Evolutionary conservation across 64 coral and sea anemone species (phyloP).

Genomic region (Anthopleura sola): DNA sequence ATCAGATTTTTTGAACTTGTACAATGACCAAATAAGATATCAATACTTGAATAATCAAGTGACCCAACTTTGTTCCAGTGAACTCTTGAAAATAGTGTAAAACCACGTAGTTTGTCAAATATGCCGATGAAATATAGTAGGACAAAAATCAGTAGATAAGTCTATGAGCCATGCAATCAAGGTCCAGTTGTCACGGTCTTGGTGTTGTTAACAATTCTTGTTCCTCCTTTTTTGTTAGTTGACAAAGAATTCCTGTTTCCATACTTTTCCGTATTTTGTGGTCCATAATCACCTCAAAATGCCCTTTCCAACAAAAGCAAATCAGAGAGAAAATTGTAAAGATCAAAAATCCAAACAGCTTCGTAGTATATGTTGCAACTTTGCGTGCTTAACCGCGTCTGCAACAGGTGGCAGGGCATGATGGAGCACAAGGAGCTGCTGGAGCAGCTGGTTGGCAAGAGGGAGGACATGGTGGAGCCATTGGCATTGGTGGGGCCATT

Average conservation of each 20-base stretch:
- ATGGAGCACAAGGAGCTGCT: constrained; percentile 1
- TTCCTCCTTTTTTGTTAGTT: not conserved
- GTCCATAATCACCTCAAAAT: not conserved
- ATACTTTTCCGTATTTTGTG: not conserved
- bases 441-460: not conserved
- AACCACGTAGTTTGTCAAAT: too few species aligned
- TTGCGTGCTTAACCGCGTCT: not conserved
- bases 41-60: too few species aligned
- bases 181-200: not conserved
- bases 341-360: not conserved
- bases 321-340: not conserved
- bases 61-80: too few species aligned
- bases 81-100: too few species aligned
- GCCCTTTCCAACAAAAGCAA: not conserved
- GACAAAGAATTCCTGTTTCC: not conserved
- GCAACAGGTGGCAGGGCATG: not conserved
- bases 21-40: too few species aligned
- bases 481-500: not conserved
- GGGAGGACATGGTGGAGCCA: not conserved
- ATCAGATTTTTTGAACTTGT: too few species aligned
- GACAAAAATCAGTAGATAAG: too few species aligned
- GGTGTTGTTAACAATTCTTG: not conserved
- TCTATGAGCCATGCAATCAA: not conserved
- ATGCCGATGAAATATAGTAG: too few species aligned
- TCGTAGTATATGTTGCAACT: not conserved